These are phyloP conservation scores for Drosophila mimica DNA, from an alignment of 2,888 invertebrate genomes.

Conservation along the genomic window DNA sequence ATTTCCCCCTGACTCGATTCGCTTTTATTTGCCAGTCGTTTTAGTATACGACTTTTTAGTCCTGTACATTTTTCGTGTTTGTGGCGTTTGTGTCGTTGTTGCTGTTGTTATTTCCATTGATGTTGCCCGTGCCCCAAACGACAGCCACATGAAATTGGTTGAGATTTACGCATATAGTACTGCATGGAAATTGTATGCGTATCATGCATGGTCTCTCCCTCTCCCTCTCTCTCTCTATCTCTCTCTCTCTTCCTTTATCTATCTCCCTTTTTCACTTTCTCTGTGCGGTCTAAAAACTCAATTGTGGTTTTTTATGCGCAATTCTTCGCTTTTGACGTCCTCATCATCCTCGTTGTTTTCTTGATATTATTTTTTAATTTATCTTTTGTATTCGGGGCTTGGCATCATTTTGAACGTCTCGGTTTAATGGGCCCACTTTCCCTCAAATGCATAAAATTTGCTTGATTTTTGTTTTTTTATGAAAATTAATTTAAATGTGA, in stretches of 20 bases:
- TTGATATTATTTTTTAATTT: constrained; percentile 78
- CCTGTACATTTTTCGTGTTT: constrained; percentile 32
- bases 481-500: constrained; percentile 76
- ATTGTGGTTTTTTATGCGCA: constrained; percentile 78
- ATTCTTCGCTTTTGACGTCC: constrained; percentile 63
- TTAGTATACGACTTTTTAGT: constrained; percentile 41
- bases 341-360: constrained; percentile 42
- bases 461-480: constrained; percentile 55
- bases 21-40: constrained; percentile 37
- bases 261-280: too few species aligned
- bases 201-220: neutral
- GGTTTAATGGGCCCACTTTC: constrained; percentile 62
- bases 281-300: constrained; percentile 61
- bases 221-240: neutral
- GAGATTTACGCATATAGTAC: constrained; percentile 73
- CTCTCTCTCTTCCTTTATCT: neutral
- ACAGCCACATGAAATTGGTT: constrained; percentile 55
- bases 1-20: neutral
- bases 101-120: constrained; percentile 25
- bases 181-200: constrained; percentile 29
- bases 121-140: constrained; percentile 27
- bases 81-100: constrained; percentile 12
- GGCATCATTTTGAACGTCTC: constrained; percentile 44
- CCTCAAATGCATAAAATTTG: constrained; percentile 41
- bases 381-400: constrained; percentile 71